Conservation (phyloP, 2,888 invertebrate genomes). For the Hoplodrina ambigua region DNA sequence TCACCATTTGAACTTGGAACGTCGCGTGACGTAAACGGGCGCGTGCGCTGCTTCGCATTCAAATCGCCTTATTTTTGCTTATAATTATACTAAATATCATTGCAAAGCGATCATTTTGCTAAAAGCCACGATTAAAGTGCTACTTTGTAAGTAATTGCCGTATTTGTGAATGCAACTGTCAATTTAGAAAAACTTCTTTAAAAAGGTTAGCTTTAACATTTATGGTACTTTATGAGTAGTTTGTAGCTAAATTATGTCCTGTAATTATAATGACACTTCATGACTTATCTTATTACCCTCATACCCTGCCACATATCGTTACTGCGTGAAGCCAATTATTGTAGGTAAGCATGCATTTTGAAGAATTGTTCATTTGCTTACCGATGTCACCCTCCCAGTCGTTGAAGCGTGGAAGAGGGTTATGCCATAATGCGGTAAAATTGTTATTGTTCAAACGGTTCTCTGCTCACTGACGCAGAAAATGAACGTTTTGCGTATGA, state of each 20-base stretch:
- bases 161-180: conserved; percentile 33
- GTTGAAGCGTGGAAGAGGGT: conserved; percentile 79
- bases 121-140: conserved; percentile 38
- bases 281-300: conserved; percentile 24
- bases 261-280: conserved; percentile 10
- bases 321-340: conserved; percentile 73
- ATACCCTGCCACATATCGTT: conserved; percentile 39
- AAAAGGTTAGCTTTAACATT: conserved; percentile 13
- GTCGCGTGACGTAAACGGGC: conserved; percentile 86
- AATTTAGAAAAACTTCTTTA: conserved; percentile 17
- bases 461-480: conserved; percentile 76
- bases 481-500: conserved; percentile 78
- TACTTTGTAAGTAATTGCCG: conserved; percentile 40
- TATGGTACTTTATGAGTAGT: conserved; percentile 8
- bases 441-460: conserved; percentile 83
- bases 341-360: conserved; percentile 60
- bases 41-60: conserved; percentile 87
- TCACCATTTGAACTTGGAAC: conserved; percentile 86
- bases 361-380: conserved; percentile 73
- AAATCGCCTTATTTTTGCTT: conserved; percentile 79
- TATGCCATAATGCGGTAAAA: conserved; percentile 82
- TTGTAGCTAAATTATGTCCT: conserved; percentile 8
- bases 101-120: conserved; percentile 59
- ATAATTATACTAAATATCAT: conserved; percentile 77
- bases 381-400: conserved; percentile 73